These are phyloP conservation scores for Thereuonema tuberculata DNA, from an alignment of 1,140 invertebrate genomes.

Conservation along the genomic window DNA sequence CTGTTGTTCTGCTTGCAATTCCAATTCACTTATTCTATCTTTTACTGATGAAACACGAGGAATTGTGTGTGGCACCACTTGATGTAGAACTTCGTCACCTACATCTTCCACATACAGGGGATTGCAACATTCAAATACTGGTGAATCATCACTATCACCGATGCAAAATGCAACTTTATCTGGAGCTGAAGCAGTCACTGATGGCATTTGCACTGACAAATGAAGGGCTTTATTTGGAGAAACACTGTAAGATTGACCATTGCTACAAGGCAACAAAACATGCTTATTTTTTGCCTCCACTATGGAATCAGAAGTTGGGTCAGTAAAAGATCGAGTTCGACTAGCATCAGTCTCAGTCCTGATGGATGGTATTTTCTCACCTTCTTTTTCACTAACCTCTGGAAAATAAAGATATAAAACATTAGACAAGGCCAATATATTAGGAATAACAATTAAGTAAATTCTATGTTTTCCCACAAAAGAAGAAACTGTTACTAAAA, in stretches of 20 bases:
- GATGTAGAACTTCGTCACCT: constrained; percentile 14
- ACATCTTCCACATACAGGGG: constrained; percentile 21
- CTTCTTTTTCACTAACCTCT: too few species aligned
- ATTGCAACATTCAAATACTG: constrained; percentile 23
- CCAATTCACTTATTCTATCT: constrained; percentile 48
- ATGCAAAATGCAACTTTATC: constrained; percentile 4
- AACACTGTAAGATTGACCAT: constrained; percentile 70
- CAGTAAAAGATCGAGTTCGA: not conserved
- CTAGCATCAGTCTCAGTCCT: not conserved
- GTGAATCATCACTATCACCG: constrained; percentile 10
- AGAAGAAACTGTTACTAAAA: too few species aligned
- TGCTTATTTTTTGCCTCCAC: constrained; percentile 25
- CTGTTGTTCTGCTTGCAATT: constrained; percentile 33
- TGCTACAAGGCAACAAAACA: constrained; percentile 60
- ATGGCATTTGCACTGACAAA: constrained; percentile 26
- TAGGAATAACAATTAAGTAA: too few species aligned
- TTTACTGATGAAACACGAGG: constrained; percentile 33
- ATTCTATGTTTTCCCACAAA: too few species aligned
- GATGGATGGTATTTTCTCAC: not conserved
- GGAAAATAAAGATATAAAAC: too few species aligned
- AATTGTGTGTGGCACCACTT: constrained; percentile 1
- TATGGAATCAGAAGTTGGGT: constrained; percentile 32
- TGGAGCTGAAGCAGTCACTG: not conserved
- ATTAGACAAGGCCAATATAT: too few species aligned
- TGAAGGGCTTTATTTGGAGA: constrained; percentile 77